Evolutionary conservation across 2,888 invertebrate species (phyloP).

Genomic region (Scaptomyza flava): DNA sequence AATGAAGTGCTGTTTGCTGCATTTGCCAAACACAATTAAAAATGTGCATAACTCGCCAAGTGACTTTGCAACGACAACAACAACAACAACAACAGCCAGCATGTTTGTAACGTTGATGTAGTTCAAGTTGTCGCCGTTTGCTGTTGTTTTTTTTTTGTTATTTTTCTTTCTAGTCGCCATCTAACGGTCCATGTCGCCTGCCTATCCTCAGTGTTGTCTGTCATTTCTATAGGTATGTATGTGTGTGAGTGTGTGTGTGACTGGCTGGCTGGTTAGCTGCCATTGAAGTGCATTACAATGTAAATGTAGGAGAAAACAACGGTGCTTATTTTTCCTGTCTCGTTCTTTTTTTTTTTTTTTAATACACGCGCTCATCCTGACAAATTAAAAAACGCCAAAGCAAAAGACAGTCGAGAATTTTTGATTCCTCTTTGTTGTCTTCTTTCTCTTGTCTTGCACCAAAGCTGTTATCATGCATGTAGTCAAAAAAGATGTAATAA

Average conservation of each 20-base stretch:
- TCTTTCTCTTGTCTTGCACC: slow-evolving; percentile 1
- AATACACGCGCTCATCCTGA: slow-evolving; percentile 40
- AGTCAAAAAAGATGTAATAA: slow-evolving; percentile 2
- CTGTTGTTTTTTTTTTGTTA: slow-evolving; percentile 16
- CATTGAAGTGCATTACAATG: slow-evolving; percentile 71
- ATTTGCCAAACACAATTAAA: slow-evolving; percentile 74
- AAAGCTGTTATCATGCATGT: not conserved
- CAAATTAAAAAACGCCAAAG: slow-evolving; percentile 17
- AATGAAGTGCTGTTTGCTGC: slow-evolving; percentile 51
- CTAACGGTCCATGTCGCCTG: slow-evolving; percentile 62
- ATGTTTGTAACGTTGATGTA: slow-evolving; percentile 49
- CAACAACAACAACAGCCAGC: slow-evolving; percentile 15
- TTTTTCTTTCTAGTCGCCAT: slow-evolving; percentile 32
- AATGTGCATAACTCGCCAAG: slow-evolving; percentile 69
- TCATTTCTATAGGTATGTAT: slow-evolving; percentile 19
- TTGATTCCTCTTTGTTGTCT: not conserved
- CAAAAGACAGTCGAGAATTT: slow-evolving; percentile 7
- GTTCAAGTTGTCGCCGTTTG: slow-evolving; percentile 56
- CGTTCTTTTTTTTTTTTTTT: slow-evolving; percentile 1
- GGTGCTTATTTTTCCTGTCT: slow-evolving; percentile 53
- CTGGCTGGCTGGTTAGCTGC: slow-evolving; percentile 53
- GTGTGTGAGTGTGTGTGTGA: slow-evolving; percentile 24
- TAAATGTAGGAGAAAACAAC: slow-evolving; percentile 65
- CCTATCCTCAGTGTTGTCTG: slow-evolving; percentile 45
- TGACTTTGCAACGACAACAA: slow-evolving; percentile 27